phyloP scores from a whole-genome alignment of 23 tunicate species.

The Trididemnum nubilum region DNA sequence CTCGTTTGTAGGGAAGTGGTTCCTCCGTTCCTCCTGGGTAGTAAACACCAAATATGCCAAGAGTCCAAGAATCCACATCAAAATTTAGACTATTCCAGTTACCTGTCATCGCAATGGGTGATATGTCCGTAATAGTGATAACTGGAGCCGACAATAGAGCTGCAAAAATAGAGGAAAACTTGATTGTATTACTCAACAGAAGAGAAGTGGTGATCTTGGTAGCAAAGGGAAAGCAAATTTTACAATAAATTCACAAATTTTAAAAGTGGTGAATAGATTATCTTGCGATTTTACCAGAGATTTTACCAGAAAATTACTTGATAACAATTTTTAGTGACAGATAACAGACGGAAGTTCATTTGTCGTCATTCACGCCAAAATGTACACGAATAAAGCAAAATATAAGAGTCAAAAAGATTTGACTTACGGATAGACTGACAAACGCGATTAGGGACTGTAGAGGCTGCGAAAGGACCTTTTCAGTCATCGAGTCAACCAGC shows the following conservation, averaged over 20 bases:
- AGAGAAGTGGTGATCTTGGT: background rate
- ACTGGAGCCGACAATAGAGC: background rate
- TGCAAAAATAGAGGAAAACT: background rate
- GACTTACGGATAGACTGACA: too few relatives aligned
- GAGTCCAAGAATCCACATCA: slow-evolving; percentile 24
- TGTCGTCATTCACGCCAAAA: too few relatives aligned
- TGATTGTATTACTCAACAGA: too few relatives aligned
- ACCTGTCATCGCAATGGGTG: background rate
- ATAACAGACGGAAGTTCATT: background rate
- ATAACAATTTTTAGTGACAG: background rate
- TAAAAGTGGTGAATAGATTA: background rate
- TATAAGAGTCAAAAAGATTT: too few relatives aligned
- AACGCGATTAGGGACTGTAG: too few relatives aligned
- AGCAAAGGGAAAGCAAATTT: background rate
- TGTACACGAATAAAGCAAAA: too few relatives aligned
- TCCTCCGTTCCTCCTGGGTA: too few relatives aligned
- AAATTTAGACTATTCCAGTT: slow-evolving; percentile 27
- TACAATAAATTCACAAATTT: background rate
- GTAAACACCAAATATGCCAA: too few relatives aligned
- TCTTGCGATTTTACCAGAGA: background rate
- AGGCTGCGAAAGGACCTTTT: too few relatives aligned
- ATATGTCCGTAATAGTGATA: slow-evolving; percentile 1
- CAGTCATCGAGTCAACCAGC: too few relatives aligned
- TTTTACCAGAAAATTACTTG: background rate
- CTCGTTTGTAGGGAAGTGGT: too few relatives aligned